Percentiles rank a stretch among this genome's conserved stretches.
Evolutionary conservation across 92 coral and sea anemone genomes (phyloP).

Genomic region (Siderastrea siderea): DNA sequence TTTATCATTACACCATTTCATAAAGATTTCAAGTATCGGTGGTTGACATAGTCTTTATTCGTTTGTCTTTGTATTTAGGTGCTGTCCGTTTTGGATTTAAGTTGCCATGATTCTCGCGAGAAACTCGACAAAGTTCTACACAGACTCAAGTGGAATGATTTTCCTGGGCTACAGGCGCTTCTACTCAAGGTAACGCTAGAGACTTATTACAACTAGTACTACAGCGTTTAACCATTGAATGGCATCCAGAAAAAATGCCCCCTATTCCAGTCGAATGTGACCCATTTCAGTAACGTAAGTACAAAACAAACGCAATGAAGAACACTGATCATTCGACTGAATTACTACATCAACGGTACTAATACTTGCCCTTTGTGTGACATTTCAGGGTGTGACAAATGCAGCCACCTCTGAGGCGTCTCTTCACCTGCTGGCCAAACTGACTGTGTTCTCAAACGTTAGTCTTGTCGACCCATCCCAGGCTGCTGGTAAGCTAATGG

Average conservation of each 20-base stretch:
- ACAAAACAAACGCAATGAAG: too few relatives aligned
- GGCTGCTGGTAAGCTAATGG: slow-evolving; percentile 86
- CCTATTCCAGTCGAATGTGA: too few relatives aligned
- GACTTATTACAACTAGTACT: too few relatives aligned
- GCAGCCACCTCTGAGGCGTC: slow-evolving; percentile 90
- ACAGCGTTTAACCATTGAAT: too few relatives aligned
- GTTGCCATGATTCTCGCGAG: slow-evolving; percentile 84
- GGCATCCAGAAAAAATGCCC: too few relatives aligned
- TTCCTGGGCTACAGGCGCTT: slow-evolving; percentile 94
- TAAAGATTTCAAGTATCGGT: too few relatives aligned
- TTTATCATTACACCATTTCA: too few relatives aligned
- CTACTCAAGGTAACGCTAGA: slow-evolving; percentile 83
- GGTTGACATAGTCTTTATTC: background rate
- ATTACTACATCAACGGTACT: too few relatives aligned
- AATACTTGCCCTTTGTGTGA: background rate
- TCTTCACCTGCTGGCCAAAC: slow-evolving; percentile 91
- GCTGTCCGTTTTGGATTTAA: slow-evolving; percentile 87
- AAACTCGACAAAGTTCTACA: slow-evolving; percentile 91
- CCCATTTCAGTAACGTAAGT: too few relatives aligned
- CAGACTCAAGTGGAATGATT: slow-evolving; percentile 93
- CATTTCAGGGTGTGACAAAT: slow-evolving; percentile 89
- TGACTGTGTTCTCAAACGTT: slow-evolving; percentile 87
- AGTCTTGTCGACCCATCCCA: slow-evolving; percentile 92
- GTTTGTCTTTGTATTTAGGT: slow-evolving; percentile 62
- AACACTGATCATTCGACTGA: too few relatives aligned